Evolutionary conservation across 2,797 vertebrate genomes (phyloP).

Genomic region (Brachyalestes nurse): DNA sequence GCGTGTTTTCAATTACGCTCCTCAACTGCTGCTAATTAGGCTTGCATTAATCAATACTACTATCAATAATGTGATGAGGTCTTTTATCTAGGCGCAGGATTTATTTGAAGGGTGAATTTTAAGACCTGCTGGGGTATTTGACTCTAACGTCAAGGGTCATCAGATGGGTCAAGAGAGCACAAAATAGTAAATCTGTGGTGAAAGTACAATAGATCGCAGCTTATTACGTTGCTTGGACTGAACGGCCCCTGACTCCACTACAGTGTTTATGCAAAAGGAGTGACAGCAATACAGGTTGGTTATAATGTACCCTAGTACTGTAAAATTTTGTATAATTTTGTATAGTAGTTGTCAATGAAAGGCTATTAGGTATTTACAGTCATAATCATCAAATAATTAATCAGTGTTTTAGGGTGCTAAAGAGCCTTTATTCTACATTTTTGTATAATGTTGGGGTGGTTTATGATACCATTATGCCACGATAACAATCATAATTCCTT

Average conservation of each 20-base stretch:
- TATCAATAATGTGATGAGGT: conserved; percentile 75
- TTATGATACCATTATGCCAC: no score
- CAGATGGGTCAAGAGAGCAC: conserved; percentile 73
- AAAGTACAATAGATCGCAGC: conserved; percentile 61
- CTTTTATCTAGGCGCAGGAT: conserved; percentile 71
- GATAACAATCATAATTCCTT: background rate
- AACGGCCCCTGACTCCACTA: conserved; percentile 11
- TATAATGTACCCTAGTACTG: background rate
- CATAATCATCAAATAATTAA: background rate
- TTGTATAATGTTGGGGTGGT: no score
- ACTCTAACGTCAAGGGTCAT: conserved; percentile 83
- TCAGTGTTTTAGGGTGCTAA: background rate
- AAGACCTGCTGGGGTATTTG: conserved; percentile 80
- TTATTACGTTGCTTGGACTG: conserved; percentile 36
- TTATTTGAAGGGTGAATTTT: conserved; percentile 80
- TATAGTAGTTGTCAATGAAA: background rate
- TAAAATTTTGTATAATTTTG: background rate
- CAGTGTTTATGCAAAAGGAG: background rate
- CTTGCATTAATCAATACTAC: conserved; percentile 83
- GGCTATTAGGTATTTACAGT: no score
- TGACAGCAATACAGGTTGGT: background rate
- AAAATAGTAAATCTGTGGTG: conserved; percentile 73
- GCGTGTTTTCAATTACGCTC: conserved; percentile 80
- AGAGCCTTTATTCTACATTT: no score
- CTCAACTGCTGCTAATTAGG: conserved; percentile 78